Conservation (phyloP, 2,797 vertebrate species). For the Halcyon smyrnensis region DNA sequence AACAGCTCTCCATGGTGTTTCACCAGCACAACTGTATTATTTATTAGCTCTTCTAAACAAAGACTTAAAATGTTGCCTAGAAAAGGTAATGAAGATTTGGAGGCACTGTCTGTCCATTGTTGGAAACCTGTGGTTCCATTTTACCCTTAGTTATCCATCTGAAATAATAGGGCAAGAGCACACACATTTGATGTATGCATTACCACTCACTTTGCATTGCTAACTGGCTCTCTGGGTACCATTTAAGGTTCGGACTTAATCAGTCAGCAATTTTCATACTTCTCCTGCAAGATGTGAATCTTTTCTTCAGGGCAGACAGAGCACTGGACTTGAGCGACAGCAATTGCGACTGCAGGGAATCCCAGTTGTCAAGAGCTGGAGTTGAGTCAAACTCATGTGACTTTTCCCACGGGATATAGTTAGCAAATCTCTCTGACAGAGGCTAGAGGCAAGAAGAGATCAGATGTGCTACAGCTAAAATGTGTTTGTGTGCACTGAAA, state of each 20-base stretch:
- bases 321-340: slow-evolving; percentile 71
- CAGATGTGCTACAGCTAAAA: slow-evolving; percentile 70
- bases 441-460: slow-evolving; percentile 82
- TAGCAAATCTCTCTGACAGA: slow-evolving; percentile 82
- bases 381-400: slow-evolving; percentile 76
- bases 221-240: slow-evolving; percentile 86
- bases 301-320: slow-evolving; percentile 75
- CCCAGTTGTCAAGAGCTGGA: slow-evolving; percentile 77
- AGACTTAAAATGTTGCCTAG: background rate
- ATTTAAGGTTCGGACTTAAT: slow-evolving; percentile 90
- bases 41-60: background rate
- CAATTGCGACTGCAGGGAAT: slow-evolving; percentile 80
- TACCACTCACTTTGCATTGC: slow-evolving; percentile 87
- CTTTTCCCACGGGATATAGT: slow-evolving; percentile 80
- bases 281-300: slow-evolving; percentile 82
- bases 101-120: background rate
- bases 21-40: background rate
- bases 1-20: background rate
- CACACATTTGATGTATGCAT: slow-evolving; percentile 76
- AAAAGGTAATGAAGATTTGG: background rate
- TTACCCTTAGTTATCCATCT: background rate
- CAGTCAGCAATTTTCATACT: slow-evolving; percentile 86
- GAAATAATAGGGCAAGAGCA: slow-evolving; percentile 52
- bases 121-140: background rate
- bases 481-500: slow-evolving; percentile 66